A percentile compares a stretch with the other conserved stretches of the same genome.
Evolutionary conservation across 1,140 invertebrate genomes (phyloP).

Genomic region (Drosophila repletoides): DNA sequence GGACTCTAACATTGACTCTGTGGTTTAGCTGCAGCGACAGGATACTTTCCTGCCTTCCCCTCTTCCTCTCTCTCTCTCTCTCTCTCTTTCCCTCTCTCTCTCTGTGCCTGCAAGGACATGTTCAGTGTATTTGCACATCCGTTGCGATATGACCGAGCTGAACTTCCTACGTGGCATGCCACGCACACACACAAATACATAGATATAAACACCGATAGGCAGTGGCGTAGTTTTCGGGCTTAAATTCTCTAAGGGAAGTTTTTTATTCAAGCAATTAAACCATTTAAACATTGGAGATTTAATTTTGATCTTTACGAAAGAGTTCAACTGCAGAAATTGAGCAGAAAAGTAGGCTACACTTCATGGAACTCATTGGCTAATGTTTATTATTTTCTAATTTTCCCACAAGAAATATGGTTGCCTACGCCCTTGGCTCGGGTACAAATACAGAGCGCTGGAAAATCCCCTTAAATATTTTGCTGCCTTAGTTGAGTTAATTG

Average conservation of each 20-base stretch:
- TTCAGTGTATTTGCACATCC: slow-evolving; percentile 11
- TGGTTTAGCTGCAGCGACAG: slow-evolving; percentile 1
- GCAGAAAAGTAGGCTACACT: no score
- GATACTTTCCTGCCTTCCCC: no score
- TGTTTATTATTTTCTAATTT: no score
- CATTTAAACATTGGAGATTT: no score
- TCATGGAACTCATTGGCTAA: no score
- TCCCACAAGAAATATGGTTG: no score
- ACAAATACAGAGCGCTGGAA: background rate
- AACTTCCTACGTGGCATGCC: slow-evolving; percentile 44
- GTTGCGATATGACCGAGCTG: slow-evolving; percentile 25
- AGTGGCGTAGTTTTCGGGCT: no score
- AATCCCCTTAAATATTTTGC: background rate
- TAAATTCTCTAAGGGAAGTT: no score
- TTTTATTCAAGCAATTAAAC: no score
- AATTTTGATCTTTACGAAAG: no score
- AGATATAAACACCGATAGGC: slow-evolving; percentile 1
- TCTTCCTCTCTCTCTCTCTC: background rate
- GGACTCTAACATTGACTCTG: slow-evolving; percentile 6
- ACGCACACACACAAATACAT: slow-evolving; percentile 5
- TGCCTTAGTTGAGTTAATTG: background rate
- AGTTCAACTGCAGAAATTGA: no score
- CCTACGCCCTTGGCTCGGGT: no score
- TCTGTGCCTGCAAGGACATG: slow-evolving; percentile 4
- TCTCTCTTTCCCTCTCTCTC: background rate